Evolutionary conservation across 2,113 vertebrate genomes (phyloP), one percentile per base, ranked within the genome.

Genomic region (Callaeas wilsoni): DNA sequence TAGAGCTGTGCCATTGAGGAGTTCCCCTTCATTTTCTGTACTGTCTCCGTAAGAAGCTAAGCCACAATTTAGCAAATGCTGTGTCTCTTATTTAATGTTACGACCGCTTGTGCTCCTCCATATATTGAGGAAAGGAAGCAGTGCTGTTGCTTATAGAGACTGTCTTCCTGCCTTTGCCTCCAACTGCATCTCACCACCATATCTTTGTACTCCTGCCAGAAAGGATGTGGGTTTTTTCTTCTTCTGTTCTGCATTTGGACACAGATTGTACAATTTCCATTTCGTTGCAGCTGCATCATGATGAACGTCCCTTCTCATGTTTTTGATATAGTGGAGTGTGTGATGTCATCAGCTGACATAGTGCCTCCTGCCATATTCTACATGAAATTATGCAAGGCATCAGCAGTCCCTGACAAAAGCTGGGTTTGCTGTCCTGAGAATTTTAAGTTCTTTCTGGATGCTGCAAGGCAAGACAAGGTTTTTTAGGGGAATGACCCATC

Each of bases 101-200:
- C 0, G 0, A 12, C 55, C 35, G 53, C 12, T 83, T 6, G 4
- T 50, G 42, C 23, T 35, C 3, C 10, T 65, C 71, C 7, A 12
- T 44, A 22, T 59, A 52, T 63, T 81, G 64, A 71, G 56, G 44
- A 89, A 63, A 84, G 21, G 69, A 94, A 84, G 42, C 39, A 42
- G 56, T 71, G 18, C 60, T 78, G 59, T 47, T 84, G 50, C 47
- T 71, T n/a, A 29, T 49, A 64, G 26, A 79, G 13, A 22, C 42
- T n/a, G 16, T 39, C 84, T 93, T 96, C 56, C 55, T 89, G 50
- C 69, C 67, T 85, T 78, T 75, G 52, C 78, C 41, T 80, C 41
- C 55, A 76, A 0, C n/a, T 47, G 30, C 64, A 77, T 77, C 79
- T 84, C 44, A 53, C 39, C 44, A 71, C 53, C 46, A 37, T 57